Evolutionary conservation across 2,888 invertebrate genomes (phyloP).

Genomic region (Melanargia galathea): DNA sequence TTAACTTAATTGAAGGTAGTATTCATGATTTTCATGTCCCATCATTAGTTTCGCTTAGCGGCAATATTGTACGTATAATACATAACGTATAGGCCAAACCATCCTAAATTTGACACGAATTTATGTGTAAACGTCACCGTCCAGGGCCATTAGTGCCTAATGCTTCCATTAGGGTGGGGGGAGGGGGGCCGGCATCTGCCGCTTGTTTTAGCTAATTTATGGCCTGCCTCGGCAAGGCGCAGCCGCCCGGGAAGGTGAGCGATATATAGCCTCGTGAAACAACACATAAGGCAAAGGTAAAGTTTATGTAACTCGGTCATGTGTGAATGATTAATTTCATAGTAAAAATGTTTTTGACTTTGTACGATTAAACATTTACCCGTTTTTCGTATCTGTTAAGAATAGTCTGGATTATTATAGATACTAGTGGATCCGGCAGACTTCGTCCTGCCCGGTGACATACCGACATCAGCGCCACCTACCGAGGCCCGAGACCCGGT

Average conservation of each 20-base stretch:
- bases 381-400: too few relatives aligned
- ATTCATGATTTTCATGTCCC: neutral
- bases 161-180: constrained; percentile 75
- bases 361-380: too few relatives aligned
- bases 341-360: neutral
- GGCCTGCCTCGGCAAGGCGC: constrained; percentile 64
- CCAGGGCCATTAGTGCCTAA: constrained; percentile 79
- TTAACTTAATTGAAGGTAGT: neutral
- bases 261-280: constrained; percentile 35
- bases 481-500: too few relatives aligned
- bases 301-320: neutral
- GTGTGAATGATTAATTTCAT: constrained; percentile 6
- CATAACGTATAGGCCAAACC: constrained; percentile 44
- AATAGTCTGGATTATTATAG: too few relatives aligned
- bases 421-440: too few relatives aligned
- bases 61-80: neutral
- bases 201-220: constrained; percentile 82
- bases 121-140: constrained; percentile 78
- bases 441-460: too few relatives aligned
- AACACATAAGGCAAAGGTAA: constrained; percentile 13
- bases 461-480: too few relatives aligned
- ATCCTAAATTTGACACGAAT: constrained; percentile 77
- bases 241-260: constrained; percentile 61
- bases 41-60: neutral
- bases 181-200: constrained; percentile 69